A percentile compares a stretch with the other conserved stretches of the same genome.
Conservation (phyloP, 2,888 invertebrate species). For the Drosophila quinaria region DNA sequence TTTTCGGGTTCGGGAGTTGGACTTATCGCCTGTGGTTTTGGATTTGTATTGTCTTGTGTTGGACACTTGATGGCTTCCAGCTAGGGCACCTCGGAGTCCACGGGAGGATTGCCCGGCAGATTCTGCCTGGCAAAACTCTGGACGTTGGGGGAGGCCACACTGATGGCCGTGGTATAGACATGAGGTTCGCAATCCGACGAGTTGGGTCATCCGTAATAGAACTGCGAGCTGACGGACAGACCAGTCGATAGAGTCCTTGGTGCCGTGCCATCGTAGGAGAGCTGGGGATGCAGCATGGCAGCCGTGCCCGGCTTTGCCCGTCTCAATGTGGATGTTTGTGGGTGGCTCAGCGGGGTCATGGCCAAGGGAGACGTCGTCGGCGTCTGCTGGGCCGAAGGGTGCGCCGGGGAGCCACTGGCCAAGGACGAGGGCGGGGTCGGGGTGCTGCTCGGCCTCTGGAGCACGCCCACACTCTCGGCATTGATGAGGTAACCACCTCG, state of each 20-base stretch:
- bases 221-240: constrained; percentile 84
- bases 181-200: constrained; percentile 62
- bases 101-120: constrained; percentile 19
- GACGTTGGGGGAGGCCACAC: constrained; percentile 31
- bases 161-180: constrained; percentile 55
- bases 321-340: constrained; percentile 66
- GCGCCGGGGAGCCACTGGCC: constrained; percentile 61
- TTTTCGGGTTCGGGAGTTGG: constrained; percentile 15
- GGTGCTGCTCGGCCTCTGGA: constrained; percentile 80
- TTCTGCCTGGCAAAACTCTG: constrained; percentile 34
- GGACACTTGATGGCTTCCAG: constrained; percentile 25
- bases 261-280: constrained; percentile 85
- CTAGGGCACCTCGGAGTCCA: constrained; percentile 49
- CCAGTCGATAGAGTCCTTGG: constrained; percentile 85
- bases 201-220: constrained; percentile 85
- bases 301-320: constrained; percentile 62
- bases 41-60: constrained; percentile 69
- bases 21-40: constrained; percentile 22
- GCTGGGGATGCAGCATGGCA: constrained; percentile 73
- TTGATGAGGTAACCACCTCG: constrained; percentile 84
- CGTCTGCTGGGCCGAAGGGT: constrained; percentile 51
- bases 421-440: constrained; percentile 77
- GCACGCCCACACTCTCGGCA: constrained; percentile 77
- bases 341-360: constrained; percentile 55
- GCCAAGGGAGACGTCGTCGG: constrained; percentile 50